Percentiles rank a stretch among this genome's conserved stretches.
These are phyloP conservation scores for Drosophila cardini DNA, from an alignment of 1,140 invertebrate genomes.

Conservation along the genomic window DNA sequence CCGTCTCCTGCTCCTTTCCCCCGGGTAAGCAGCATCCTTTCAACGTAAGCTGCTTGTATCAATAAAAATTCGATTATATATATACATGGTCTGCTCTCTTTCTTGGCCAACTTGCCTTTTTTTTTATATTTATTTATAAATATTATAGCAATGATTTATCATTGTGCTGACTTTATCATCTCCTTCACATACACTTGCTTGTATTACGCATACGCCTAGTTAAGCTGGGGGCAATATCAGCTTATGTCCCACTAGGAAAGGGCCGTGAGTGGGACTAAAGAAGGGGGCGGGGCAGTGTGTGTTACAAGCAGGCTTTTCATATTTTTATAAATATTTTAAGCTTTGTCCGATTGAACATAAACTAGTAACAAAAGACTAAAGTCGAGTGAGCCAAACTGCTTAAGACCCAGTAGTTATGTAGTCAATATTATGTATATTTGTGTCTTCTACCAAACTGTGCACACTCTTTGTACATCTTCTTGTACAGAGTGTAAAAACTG, in stretches of 20 bases:
- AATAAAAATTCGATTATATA: slow-evolving; percentile 83
- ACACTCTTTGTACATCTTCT: too few species aligned
- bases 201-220: slow-evolving; percentile 73
- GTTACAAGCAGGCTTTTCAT: slow-evolving; percentile 43
- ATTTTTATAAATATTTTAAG: slow-evolving; percentile 83
- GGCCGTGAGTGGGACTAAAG: neutral
- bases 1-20: neutral
- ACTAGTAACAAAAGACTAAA: neutral
- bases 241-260: slow-evolving; percentile 36
- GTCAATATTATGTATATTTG: too few species aligned
- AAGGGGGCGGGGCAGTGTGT: neutral
- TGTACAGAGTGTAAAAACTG: too few species aligned
- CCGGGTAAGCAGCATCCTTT: slow-evolving; percentile 63
- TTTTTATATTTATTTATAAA: slow-evolving; percentile 36
- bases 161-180: slow-evolving; percentile 76
- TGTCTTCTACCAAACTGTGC: neutral
- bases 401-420: neutral
- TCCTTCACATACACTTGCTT: slow-evolving; percentile 40
- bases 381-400: slow-evolving; percentile 7
- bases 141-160: slow-evolving; percentile 76
- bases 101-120: slow-evolving; percentile 26
- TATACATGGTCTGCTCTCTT: slow-evolving; percentile 19
- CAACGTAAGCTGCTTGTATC: slow-evolving; percentile 81
- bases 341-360: slow-evolving; percentile 25
- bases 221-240: slow-evolving; percentile 63